Conservation (phyloP, 2,113 vertebrate genomes). For the Xenopus borealis region DNA sequence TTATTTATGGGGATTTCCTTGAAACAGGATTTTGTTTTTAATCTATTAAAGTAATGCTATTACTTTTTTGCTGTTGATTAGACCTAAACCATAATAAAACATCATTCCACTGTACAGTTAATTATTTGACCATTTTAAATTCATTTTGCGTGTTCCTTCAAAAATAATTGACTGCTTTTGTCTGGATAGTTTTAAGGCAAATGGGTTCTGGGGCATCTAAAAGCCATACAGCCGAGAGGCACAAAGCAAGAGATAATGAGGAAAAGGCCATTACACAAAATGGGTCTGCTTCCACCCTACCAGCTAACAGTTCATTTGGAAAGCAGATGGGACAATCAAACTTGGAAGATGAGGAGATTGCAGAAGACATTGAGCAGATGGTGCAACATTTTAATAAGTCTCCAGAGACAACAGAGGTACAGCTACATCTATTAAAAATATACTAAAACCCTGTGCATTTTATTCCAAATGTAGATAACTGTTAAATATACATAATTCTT, state of each 20-base stretch:
- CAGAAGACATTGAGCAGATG: conserved; percentile 39
- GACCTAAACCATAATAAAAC: too few species aligned
- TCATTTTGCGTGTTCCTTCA: too few species aligned
- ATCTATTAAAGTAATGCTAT: too few species aligned
- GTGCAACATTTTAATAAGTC: conserved; percentile 1
- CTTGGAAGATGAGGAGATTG: conserved; percentile 23
- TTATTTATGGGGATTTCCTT: too few species aligned
- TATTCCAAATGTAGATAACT: neutral
- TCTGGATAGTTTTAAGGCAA: neutral
- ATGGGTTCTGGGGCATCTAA: conserved; percentile 41
- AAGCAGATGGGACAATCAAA: conserved; percentile 16
- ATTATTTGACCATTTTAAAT: too few species aligned
- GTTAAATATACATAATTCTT: neutral
- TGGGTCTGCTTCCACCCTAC: conserved; percentile 25
- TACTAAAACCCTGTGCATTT: neutral
- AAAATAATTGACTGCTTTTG: neutral
- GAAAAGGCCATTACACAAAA: conserved; percentile 13
- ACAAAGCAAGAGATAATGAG: neutral
- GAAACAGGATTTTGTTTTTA: too few species aligned
- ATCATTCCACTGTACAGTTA: too few species aligned
- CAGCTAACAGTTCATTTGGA: conserved; percentile 27
- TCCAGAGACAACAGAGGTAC: conserved; percentile 10
- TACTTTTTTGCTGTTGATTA: too few species aligned
- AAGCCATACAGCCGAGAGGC: conserved; percentile 1
- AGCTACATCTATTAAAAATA: neutral